These are phyloP conservation scores for Sinocyclocheilus grahami DNA, from an alignment of 2,113 vertebrate species.

Conservation along the genomic window DNA sequence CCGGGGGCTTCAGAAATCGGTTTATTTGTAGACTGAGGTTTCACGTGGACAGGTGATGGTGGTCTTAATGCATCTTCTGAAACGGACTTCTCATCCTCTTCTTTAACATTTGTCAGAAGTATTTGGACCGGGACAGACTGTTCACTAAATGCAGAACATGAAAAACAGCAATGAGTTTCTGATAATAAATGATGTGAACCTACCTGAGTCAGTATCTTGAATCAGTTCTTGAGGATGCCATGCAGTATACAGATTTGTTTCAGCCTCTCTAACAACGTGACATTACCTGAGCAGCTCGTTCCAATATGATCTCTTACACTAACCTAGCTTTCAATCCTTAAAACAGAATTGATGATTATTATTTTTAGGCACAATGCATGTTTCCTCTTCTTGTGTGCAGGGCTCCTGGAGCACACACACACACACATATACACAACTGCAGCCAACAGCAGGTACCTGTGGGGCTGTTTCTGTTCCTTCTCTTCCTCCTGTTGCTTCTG, in stretches of 20 bases:
- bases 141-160: constrained; percentile 79
- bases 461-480: constrained; percentile 47
- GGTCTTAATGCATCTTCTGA: constrained; percentile 65
- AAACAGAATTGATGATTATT: background rate
- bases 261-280: constrained; percentile 3
- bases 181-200: background rate
- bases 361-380: constrained; percentile 8
- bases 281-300: constrained; percentile 10
- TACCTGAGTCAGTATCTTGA: background rate
- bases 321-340: background rate
- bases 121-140: constrained; percentile 91
- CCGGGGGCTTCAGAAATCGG: constrained; percentile 65
- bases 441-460: constrained; percentile 57
- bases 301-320: background rate
- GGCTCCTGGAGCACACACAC: constrained; percentile 37
- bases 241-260: constrained; percentile 7
- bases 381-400: constrained; percentile 21
- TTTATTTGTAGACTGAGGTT: constrained; percentile 74
- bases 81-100: constrained; percentile 75
- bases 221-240: background rate
- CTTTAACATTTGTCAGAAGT: constrained; percentile 83
- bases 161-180: constrained; percentile 10
- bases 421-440: constrained; percentile 41
- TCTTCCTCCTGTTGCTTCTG: constrained; percentile 49
- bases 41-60: constrained; percentile 77